A percentile compares a stretch with the other conserved stretches of the same genome.
Conservation (phyloP, 2,113 vertebrate species). For the Oncorhynchus mykiss region DNA sequence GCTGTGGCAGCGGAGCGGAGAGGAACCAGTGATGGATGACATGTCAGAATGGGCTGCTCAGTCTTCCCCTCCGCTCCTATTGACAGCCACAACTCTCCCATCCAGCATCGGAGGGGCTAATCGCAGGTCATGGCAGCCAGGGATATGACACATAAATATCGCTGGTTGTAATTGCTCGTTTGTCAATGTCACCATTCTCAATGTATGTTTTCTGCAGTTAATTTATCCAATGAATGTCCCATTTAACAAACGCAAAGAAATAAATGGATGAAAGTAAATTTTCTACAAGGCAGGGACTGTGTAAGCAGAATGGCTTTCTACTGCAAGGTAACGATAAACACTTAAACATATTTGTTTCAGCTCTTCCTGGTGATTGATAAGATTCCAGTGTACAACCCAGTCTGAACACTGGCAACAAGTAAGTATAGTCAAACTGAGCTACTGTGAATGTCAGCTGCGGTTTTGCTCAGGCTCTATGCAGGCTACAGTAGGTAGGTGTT, state of each 20-base stretch:
- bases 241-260: conserved; percentile 23
- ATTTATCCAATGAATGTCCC: conserved; percentile 44
- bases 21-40: conserved; percentile 72
- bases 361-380: too few relatives aligned
- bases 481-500: too few relatives aligned
- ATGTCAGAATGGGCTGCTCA: conserved; percentile 55
- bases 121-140: conserved; percentile 55
- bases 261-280: conserved; percentile 16
- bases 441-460: too few relatives aligned
- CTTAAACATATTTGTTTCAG: too few relatives aligned
- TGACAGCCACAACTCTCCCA: conserved; percentile 57
- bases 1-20: conserved; percentile 56
- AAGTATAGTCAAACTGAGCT: too few relatives aligned
- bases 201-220: conserved; percentile 23
- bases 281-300: neutral
- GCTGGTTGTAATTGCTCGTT: conserved; percentile 69
- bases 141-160: conserved; percentile 64
- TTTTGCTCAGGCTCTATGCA: too few relatives aligned
- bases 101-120: conserved; percentile 65
- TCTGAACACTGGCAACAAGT: too few relatives aligned
- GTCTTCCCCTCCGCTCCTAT: conserved; percentile 49
- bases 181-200: conserved; percentile 67
- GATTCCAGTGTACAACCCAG: too few relatives aligned
- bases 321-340: too few relatives aligned
- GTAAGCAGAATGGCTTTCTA: conserved; percentile 3